Percentiles rank a stretch among this genome's conserved stretches.
phyloP scores from a whole-genome alignment of 2,113 vertebrate species.

The Vanacampus margaritifer region DNA sequence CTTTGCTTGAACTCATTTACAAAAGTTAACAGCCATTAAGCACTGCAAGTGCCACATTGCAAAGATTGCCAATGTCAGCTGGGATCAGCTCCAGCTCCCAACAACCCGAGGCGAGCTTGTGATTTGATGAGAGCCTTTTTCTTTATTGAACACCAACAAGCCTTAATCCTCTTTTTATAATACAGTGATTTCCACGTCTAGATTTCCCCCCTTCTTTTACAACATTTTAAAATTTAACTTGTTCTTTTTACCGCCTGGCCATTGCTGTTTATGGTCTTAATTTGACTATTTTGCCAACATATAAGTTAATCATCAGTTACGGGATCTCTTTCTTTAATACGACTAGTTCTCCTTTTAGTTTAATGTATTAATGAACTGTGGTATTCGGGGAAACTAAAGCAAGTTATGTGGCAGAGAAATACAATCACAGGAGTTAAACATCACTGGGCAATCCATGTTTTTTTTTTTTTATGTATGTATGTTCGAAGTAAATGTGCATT shows the following conservation, averaged over 20 bases:
- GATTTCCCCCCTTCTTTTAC: background rate
- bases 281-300: background rate
- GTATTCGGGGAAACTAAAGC: too few species aligned
- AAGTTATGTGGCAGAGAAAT: too few species aligned
- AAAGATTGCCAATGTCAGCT: slow-evolving; percentile 3
- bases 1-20: slow-evolving; percentile 1
- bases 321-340: too few species aligned
- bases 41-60: background rate
- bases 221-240: background rate
- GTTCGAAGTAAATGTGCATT: too few species aligned
- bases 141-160: slow-evolving; percentile 3
- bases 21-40: background rate
- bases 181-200: background rate
- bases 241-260: background rate
- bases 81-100: slow-evolving; percentile 1
- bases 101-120: background rate
- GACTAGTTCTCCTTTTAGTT: too few species aligned
- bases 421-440: too few species aligned
- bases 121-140: background rate
- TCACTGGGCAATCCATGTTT: too few species aligned
- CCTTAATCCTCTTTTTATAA: background rate
- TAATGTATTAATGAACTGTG: background rate
- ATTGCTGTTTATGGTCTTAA: background rate
- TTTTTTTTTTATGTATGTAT: too few species aligned
- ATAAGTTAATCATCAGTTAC: background rate